Percentiles rank a stretch among this genome's conserved stretches.
These are phyloP conservation scores for Pogonognathellus flavescens DNA, from an alignment of 1,140 invertebrate genomes.

Conservation along the genomic window DNA sequence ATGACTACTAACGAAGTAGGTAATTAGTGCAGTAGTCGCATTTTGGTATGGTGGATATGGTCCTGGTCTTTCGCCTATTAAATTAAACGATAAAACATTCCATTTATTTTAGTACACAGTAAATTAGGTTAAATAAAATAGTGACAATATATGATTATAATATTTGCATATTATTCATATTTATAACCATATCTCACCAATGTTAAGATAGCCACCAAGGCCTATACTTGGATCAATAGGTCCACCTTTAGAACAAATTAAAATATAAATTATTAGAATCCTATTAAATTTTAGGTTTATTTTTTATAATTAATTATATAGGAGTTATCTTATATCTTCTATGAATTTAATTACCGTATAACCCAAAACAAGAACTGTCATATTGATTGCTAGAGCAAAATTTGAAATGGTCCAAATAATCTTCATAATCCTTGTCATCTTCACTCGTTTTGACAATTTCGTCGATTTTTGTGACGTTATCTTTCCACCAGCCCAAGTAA, in stretches of 20 bases:
- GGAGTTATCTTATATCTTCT: too few species aligned
- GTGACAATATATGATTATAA: too few species aligned
- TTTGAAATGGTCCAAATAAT: slow-evolving; percentile 72
- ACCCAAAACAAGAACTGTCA: slow-evolving; percentile 79
- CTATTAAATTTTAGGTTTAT: too few species aligned
- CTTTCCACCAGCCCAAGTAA: slow-evolving; percentile 84
- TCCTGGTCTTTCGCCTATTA: slow-evolving; percentile 70
- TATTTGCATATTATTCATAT: too few species aligned
- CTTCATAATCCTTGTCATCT: slow-evolving; percentile 57
- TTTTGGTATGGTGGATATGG: slow-evolving; percentile 69
- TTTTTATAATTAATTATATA: too few species aligned
- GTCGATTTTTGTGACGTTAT: slow-evolving; percentile 67
- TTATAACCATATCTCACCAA: too few species aligned
- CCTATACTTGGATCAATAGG: slow-evolving; percentile 85
- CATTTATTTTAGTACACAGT: too few species aligned
- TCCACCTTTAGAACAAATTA: too few species aligned
- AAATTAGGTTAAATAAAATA: too few species aligned
- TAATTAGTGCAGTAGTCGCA: slow-evolving; percentile 80
- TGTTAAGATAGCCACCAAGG: slow-evolving; percentile 80
- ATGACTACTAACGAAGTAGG: slow-evolving; percentile 82
- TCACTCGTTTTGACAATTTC: slow-evolving; percentile 71
- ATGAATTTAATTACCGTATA: too few species aligned
- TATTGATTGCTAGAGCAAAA: slow-evolving; percentile 69
- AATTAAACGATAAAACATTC: too few species aligned
- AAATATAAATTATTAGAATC: too few species aligned